These are phyloP conservation scores for Galaxias olidus DNA, from an alignment of 2,797 vertebrate species.

Conservation along the genomic window DNA sequence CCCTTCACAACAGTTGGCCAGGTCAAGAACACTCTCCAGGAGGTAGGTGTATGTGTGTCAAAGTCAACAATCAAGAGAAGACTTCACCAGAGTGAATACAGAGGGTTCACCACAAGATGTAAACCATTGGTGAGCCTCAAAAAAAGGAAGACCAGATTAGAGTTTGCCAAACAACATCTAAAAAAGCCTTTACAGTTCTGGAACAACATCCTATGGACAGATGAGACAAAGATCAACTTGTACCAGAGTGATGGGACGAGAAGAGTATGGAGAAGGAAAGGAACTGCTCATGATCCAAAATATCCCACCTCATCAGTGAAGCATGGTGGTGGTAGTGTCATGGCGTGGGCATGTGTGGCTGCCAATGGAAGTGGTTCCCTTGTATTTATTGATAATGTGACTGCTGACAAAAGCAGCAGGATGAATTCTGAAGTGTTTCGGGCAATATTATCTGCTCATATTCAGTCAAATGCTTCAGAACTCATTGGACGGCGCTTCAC, in stretches of 20 bases:
- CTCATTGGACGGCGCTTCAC: conserved; percentile 27
- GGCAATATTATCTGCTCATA: conserved; percentile 34
- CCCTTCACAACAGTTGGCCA: too few relatives aligned
- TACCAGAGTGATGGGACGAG: too few relatives aligned
- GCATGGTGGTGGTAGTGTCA: conserved; percentile 18
- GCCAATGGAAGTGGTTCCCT: conserved; percentile 26
- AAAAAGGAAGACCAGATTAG: conserved; percentile 16
- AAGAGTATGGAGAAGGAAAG: neutral
- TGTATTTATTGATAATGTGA: conserved; percentile 32
- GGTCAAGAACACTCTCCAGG: too few relatives aligned
- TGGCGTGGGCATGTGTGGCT: conserved; percentile 23
- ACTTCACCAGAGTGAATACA: too few relatives aligned
- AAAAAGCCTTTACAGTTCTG: conserved; percentile 20
- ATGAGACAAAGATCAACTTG: too few relatives aligned
- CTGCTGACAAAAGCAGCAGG: conserved; percentile 30
- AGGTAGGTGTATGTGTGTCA: too few relatives aligned
- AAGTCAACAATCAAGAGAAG: too few relatives aligned
- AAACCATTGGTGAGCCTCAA: conserved; percentile 19
- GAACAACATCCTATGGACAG: conserved; percentile 15
- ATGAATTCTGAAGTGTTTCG: conserved; percentile 32
- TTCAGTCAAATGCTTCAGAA: conserved; percentile 30
- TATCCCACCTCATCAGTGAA: conserved; percentile 26
- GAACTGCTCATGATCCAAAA: conserved; percentile 13
- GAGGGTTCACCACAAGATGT: conserved; percentile 15
- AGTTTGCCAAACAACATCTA: conserved; percentile 13